Base-by-base conservation (phyloP, 2,888 invertebrate species). In the Clitarchus hookeri region DNA sequence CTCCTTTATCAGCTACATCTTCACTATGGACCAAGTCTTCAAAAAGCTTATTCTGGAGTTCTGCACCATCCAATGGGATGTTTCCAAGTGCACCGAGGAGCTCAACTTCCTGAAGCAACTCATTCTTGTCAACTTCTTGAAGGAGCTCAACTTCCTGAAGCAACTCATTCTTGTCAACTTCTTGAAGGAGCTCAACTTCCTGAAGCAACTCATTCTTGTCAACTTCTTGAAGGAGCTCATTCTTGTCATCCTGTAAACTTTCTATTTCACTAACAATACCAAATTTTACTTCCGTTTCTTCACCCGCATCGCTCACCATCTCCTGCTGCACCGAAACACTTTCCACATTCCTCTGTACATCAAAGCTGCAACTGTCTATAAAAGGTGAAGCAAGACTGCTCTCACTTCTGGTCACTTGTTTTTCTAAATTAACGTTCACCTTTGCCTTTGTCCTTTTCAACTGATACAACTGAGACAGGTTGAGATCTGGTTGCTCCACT, bases 401-500 rank as follows among this genome's bases (percentile, higher is more conserved):
- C 19, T 65, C 65, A 9, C 0, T 23, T 8, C 19, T n/a, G 8
- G n/a, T 19, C 65, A n/a, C n/a, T 8, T 53, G 53, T 2, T 53
- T 53, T n/a, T n/a, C 65, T 48, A 8, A 48, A 48, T 16, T 48
- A 16, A 16, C 4, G 11, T 48, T 48, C 48, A 48, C 48, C 19
- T 65, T 65, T 8, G 11, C 11, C 89, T 91, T 84, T 83, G 86
- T 85, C 79, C 89, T 90, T 87, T 93, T 93, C 27, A 95, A 90
- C 90, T 94, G 94, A 89, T 94, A 93, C 8, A 94, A 90, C 89
- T 95, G 93, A 78, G 94, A 93, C 77, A 94, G 91, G 83, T 93
- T 93, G 0, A 94, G 90, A 89, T 93, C 93, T 83, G 93, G 90
- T 91, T 94, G 91, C 88, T 93, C 90, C 0, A 95, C 94, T 86